A percentile compares a stretch with the other conserved stretches of the same genome.
Conservation (phyloP, 2,113 vertebrate genomes). For the Paratilapia polleni region DNA sequence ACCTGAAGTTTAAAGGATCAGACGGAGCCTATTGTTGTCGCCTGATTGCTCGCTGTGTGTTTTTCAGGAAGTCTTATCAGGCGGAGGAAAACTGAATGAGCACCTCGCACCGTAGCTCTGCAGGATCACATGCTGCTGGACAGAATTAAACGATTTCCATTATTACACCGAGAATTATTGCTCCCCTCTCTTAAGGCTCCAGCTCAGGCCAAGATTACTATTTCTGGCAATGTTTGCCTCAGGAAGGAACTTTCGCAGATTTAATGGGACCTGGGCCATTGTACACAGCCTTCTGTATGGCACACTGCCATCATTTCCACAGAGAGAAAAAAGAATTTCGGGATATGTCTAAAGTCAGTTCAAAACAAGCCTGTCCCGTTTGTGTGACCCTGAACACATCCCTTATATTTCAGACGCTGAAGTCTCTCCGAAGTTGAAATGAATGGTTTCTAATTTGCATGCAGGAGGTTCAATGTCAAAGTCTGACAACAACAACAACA, state of each 20-base stretch:
- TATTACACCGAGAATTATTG: constrained; percentile 90
- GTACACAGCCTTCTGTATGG: constrained; percentile 97
- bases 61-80: constrained; percentile 88
- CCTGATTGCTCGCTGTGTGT: constrained; percentile 82
- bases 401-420: constrained; percentile 23
- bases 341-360: constrained; percentile 75
- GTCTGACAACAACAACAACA: neutral
- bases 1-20: constrained; percentile 46
- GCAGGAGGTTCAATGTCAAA: neutral
- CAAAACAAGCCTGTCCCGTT: constrained; percentile 58
- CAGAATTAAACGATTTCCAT: constrained; percentile 95
- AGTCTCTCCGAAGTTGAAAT: constrained; percentile 13
- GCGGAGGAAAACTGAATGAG: constrained; percentile 83
- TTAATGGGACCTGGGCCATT: constrained; percentile 98
- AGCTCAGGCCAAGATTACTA: constrained; percentile 91
- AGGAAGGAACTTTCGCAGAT: constrained; percentile 98
- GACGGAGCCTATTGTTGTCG: constrained; percentile 78
- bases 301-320: constrained; percentile 83
- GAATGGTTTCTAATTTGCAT: constrained; percentile 8
- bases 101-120: constrained; percentile 83
- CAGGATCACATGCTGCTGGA: constrained; percentile 86
- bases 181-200: constrained; percentile 86
- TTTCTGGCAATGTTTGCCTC: constrained; percentile 95
- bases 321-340: constrained; percentile 76
- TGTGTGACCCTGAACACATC: constrained; percentile 54